These are phyloP conservation scores for Nothocercus julius DNA, from an alignment of 2,113 vertebrate genomes.

Conservation along the genomic window DNA sequence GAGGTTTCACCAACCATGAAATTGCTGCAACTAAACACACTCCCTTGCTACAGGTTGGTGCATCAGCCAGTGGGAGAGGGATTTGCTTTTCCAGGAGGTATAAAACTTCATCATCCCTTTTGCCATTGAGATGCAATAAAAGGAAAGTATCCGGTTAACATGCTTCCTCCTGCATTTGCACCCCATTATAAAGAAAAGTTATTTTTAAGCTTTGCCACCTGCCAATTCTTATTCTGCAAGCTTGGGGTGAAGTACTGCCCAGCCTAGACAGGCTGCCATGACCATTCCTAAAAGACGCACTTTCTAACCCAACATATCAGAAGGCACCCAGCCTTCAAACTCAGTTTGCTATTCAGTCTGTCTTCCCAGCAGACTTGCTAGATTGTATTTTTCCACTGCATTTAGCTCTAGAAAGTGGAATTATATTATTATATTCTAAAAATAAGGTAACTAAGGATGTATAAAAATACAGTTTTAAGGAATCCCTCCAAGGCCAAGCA, in stretches of 20 bases:
- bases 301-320: not conserved
- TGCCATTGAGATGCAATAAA: not conserved
- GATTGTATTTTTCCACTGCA: not conserved
- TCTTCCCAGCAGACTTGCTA: not conserved
- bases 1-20: constrained; percentile 3
- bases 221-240: not conserved
- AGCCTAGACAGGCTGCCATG: not conserved
- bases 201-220: not conserved
- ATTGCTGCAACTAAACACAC: not conserved
- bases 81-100: accelerated
- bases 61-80: not conserved
- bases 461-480: not conserved
- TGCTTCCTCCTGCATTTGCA: not conserved
- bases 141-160: not conserved
- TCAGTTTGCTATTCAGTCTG: not conserved
- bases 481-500: not conserved
- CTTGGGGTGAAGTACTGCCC: not conserved
- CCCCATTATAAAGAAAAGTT: accelerated
- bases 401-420: not conserved
- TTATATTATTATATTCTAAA: not conserved
- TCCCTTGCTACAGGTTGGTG: not conserved
- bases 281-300: not conserved
- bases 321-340: not conserved
- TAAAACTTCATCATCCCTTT: not conserved
- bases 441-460: not conserved